Evolutionary conservation across 2,888 invertebrate genomes (phyloP).

Genomic region (Nysson spinosus): DNA sequence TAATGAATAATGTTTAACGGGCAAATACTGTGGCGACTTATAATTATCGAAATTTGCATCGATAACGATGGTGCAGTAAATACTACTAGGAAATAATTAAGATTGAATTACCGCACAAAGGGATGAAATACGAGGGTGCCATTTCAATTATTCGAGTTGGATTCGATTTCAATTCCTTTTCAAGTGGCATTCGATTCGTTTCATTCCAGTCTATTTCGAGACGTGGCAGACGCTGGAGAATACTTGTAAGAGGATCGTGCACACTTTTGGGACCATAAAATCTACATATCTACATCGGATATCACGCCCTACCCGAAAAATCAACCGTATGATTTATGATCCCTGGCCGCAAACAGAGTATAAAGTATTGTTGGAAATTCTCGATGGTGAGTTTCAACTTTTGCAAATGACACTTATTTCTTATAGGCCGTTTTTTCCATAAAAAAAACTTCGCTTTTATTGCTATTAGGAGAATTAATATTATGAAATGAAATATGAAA

Average conservation of each 20-base stretch:
- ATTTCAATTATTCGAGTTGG: too few species aligned
- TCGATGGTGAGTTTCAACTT: slow-evolving; percentile 2
- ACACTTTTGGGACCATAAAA: slow-evolving; percentile 21
- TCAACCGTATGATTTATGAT: slow-evolving; percentile 35
- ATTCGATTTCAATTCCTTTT: slow-evolving; percentile 36
- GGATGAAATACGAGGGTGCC: too few species aligned
- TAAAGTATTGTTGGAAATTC: slow-evolving; percentile 9
- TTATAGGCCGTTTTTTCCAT: too few species aligned
- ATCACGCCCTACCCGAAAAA: slow-evolving; percentile 27
- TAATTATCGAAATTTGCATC: too few species aligned
- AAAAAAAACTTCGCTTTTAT: too few species aligned
- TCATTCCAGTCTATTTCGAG: not conserved
- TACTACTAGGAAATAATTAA: too few species aligned
- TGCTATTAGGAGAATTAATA: too few species aligned
- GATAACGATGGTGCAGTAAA: too few species aligned
- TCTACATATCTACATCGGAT: slow-evolving; percentile 24
- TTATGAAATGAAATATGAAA: too few species aligned
- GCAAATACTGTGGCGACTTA: too few species aligned
- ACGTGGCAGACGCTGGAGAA: slow-evolving; percentile 6
- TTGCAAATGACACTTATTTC: not conserved
- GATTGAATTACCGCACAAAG: too few species aligned
- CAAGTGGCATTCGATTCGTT: slow-evolving; percentile 11
- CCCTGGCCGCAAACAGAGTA: not conserved
- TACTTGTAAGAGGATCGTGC: slow-evolving; percentile 1
- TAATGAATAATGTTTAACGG: too few species aligned